phyloP scores from a whole-genome alignment of 2,888 invertebrate species.

The Rotaria magnacalcarata region DNA sequence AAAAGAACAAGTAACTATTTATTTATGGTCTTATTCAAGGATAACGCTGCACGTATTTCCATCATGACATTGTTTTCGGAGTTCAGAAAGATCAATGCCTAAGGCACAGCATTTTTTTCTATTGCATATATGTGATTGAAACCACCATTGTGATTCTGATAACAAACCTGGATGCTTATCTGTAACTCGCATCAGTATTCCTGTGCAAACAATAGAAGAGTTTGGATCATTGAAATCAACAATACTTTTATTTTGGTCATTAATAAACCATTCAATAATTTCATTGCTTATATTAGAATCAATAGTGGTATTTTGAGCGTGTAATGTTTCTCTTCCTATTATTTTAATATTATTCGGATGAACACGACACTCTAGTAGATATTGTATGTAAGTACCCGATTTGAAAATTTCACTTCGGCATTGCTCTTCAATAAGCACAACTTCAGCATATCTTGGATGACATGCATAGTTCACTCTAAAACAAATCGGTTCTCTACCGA shows the following conservation, averaged over 20 bases:
- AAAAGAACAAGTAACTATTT: too few species aligned
- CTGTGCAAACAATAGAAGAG: too few species aligned
- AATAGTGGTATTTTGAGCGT: background rate
- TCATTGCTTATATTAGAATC: background rate
- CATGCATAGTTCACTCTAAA: background rate
- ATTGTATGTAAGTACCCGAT: background rate
- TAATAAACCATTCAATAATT: background rate
- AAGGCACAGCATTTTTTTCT: too few species aligned
- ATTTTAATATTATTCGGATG: background rate
- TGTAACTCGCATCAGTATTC: too few species aligned
- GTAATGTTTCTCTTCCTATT: background rate
- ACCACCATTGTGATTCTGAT: too few species aligned
- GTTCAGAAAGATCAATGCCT: too few species aligned
- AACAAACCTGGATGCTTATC: too few species aligned
- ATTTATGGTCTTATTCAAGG: too few species aligned
- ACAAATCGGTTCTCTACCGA: too few species aligned
- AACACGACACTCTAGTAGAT: background rate
- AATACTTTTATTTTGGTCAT: background rate
- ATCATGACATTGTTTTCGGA: too few species aligned
- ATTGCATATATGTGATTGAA: too few species aligned
- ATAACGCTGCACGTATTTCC: too few species aligned
- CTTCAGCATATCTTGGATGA: background rate
- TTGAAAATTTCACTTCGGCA: background rate
- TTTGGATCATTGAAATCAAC: background rate
- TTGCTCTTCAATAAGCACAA: background rate